Evolutionary conservation across 2,888 invertebrate genomes (phyloP).

Genomic region (Germaria angustata): DNA sequence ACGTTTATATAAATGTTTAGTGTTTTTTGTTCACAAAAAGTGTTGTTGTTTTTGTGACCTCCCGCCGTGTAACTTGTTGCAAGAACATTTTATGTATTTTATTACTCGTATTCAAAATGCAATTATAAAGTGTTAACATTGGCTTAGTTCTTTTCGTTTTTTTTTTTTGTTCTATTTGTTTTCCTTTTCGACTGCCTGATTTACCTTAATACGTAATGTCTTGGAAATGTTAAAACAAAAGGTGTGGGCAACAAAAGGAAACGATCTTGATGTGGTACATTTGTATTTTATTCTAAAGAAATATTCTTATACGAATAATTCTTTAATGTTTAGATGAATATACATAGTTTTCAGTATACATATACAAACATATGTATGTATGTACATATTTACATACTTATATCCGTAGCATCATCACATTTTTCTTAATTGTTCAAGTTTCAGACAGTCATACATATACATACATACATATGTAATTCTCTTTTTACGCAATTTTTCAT

Average conservation of each 20-base stretch:
- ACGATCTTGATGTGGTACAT: constrained; percentile 40
- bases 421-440: background rate
- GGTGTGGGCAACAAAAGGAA: constrained; percentile 3
- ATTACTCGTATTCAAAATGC: constrained; percentile 7
- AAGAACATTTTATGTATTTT: constrained; percentile 9
- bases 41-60: constrained; percentile 61
- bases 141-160: background rate
- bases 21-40: constrained; percentile 1
- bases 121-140: constrained; percentile 26
- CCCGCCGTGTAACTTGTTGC: constrained; percentile 68
- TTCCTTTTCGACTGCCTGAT: constrained; percentile 32
- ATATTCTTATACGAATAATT: constrained; percentile 8
- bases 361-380: too few relatives aligned
- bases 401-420: background rate
- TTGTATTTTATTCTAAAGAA: constrained; percentile 10
- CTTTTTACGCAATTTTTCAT: too few relatives aligned
- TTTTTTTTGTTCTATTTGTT: background rate
- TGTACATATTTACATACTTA: too few relatives aligned
- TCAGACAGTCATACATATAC: too few relatives aligned
- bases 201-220: constrained; percentile 28
- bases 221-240: constrained; percentile 10
- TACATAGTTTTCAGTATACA: too few relatives aligned
- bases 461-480: too few relatives aligned
- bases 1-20: constrained; percentile 19
- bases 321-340: too few relatives aligned